Conservation (phyloP, 1,140 invertebrate genomes). For the Holcopasites calliopsidis region DNA sequence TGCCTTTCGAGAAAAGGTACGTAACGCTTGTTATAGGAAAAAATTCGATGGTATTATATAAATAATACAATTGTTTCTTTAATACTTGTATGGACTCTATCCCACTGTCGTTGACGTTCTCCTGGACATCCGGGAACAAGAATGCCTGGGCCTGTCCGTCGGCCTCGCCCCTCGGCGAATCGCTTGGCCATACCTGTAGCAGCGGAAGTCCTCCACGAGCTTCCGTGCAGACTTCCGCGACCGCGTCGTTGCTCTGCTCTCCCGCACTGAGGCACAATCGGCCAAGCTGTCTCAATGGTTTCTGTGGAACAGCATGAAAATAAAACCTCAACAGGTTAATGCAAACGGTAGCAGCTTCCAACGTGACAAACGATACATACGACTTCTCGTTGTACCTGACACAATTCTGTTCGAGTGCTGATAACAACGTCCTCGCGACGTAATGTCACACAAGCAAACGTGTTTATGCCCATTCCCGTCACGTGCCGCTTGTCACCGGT, state of each 20-base stretch:
- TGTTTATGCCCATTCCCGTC: not conserved
- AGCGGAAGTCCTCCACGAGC: conserved; percentile 79
- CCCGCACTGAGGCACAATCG: conserved; percentile 80
- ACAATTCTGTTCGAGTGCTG: not conserved
- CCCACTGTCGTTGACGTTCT: conserved; percentile 78
- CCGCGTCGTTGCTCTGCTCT: conserved; percentile 70
- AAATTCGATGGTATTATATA: too few relatives aligned
- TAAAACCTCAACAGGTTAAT: too few relatives aligned
- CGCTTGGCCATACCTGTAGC: conserved; percentile 84
- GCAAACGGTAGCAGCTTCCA: too few relatives aligned
- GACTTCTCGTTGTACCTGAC: not conserved
- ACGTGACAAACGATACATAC: too few relatives aligned
- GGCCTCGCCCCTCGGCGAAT: conserved; percentile 84
- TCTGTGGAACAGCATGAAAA: conserved; percentile 78
- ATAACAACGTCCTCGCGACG: not conserved
- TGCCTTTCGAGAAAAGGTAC: conserved; percentile 74
- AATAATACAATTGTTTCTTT: too few relatives aligned
- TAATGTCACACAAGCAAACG: not conserved
- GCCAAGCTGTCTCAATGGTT: conserved; percentile 81
- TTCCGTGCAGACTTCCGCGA: conserved; percentile 70
- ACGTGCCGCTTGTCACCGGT: not conserved
- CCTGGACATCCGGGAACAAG: conserved; percentile 80
- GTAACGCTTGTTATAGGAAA: too few relatives aligned
- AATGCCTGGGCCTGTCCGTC: conserved; percentile 85
- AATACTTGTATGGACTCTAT: conserved; percentile 85